phyloP scores from a whole-genome alignment of 2,113 vertebrate species.

The Chascanopsetta lugubris region DNA sequence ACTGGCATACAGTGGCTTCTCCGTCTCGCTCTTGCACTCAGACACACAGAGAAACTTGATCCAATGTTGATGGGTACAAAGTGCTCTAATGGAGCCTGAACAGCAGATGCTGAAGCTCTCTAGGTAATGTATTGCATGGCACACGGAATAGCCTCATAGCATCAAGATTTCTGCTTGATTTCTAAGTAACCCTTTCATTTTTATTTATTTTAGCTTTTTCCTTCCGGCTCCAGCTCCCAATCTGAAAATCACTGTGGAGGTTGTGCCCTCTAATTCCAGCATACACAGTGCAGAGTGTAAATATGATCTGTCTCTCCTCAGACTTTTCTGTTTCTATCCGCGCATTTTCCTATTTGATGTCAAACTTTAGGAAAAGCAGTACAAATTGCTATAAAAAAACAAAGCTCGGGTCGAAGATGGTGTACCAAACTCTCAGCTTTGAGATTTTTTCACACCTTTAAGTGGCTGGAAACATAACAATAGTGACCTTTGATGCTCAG shows the following conservation, averaged over 20 bases:
- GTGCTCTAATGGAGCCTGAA: constrained; percentile 39
- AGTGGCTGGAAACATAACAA: background rate
- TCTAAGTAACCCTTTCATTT: background rate
- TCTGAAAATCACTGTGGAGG: too few relatives aligned
- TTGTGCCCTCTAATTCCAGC: background rate
- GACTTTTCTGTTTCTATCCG: too few relatives aligned
- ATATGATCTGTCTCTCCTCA: too few relatives aligned
- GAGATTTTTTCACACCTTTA: background rate
- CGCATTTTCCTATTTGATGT: too few relatives aligned
- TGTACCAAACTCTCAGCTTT: background rate
- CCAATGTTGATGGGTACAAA: constrained; percentile 46
- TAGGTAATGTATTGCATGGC: constrained; percentile 8
- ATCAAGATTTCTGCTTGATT: background rate
- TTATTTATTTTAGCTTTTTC: too few relatives aligned
- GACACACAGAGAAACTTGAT: constrained; percentile 43
- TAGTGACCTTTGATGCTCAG: constrained; percentile 14
- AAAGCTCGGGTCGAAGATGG: background rate
- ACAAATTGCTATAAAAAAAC: background rate
- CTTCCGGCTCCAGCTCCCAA: too few relatives aligned
- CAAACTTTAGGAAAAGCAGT: too few relatives aligned
- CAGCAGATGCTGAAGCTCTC: constrained; percentile 10
- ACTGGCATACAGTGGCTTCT: constrained; percentile 21
- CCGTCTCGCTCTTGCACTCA: constrained; percentile 5
- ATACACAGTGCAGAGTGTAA: too few relatives aligned
- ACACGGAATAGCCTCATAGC: constrained; percentile 10